Evolutionary conservation across 1,140 invertebrate genomes (phyloP).

Genomic region (Thaumetopoea pityocampa): DNA sequence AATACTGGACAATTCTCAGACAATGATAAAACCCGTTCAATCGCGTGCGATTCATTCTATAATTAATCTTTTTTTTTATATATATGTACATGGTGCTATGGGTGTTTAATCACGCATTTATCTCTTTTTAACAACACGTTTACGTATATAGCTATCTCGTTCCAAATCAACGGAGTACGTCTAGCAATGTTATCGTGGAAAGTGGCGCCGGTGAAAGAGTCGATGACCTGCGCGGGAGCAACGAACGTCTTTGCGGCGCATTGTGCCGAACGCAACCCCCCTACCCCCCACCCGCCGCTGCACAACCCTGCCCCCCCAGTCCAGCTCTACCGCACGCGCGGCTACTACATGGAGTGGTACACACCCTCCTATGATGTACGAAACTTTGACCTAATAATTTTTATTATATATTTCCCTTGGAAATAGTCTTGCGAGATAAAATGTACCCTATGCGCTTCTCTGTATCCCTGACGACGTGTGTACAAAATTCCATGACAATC

Average conservation of each 20-base stretch:
- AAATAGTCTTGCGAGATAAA: too few species aligned
- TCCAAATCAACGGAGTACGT: constrained; percentile 40
- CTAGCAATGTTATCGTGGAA: constrained; percentile 52
- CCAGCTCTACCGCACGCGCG: constrained; percentile 9
- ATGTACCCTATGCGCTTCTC: too few species aligned
- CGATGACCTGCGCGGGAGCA: constrained; percentile 66
- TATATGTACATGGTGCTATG: too few species aligned
- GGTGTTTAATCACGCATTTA: constrained; percentile 14
- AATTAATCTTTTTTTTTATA: constrained; percentile 47
- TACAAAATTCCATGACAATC: too few species aligned
- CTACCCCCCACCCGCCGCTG: constrained; percentile 22
- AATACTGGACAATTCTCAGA: constrained; percentile 9
- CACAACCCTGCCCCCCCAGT: constrained; percentile 28
- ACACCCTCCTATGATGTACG: constrained; percentile 7
- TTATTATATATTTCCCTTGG: constrained; percentile 3
- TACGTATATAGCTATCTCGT: constrained; percentile 25
- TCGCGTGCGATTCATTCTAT: constrained; percentile 40
- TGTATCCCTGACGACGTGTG: too few species aligned
- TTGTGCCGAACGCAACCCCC: constrained; percentile 41
- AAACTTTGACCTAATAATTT: constrained; percentile 14
- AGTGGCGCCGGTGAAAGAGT: constrained; percentile 68
- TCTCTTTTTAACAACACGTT: constrained; percentile 20
- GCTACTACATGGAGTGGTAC: constrained; percentile 13
- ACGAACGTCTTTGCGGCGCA: constrained; percentile 68
- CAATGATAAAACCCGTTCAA: constrained; percentile 25